A percentile compares a stretch with the other conserved stretches of the same genome.
These are phyloP conservation scores for Amniataba percoides DNA, from an alignment of 2,797 vertebrate genomes.

Conservation along the genomic window DNA sequence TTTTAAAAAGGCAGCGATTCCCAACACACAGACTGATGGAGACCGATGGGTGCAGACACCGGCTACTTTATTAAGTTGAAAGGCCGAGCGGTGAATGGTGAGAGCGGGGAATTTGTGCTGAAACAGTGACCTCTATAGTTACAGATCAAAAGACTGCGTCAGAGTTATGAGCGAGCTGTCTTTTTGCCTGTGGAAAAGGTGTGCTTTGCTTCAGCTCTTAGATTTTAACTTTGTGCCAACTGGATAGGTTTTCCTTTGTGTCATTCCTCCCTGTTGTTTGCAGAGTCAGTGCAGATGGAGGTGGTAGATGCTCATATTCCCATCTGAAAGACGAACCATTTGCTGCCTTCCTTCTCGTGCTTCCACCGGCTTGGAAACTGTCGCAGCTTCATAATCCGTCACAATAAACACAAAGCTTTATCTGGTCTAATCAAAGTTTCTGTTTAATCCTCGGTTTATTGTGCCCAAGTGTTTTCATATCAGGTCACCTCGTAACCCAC, in stretches of 20 bases:
- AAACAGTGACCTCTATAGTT: constrained; percentile 18
- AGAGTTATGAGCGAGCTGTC: background rate
- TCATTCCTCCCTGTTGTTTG: constrained; percentile 38
- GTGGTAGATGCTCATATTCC: constrained; percentile 40
- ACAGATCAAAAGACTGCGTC: constrained; percentile 17
- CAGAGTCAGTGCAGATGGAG: constrained; percentile 37
- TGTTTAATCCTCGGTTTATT: constrained; percentile 31
- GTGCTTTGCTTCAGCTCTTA: background rate
- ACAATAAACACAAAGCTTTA: constrained; percentile 50
- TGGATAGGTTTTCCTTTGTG: constrained; percentile 1
- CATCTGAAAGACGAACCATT: constrained; percentile 47
- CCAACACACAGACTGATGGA: constrained; percentile 42
- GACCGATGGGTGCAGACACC: constrained; percentile 34
- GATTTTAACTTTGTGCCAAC: constrained; percentile 7
- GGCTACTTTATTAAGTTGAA: constrained; percentile 30
- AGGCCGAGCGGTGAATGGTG: constrained; percentile 31
- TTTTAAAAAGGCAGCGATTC: constrained; percentile 63
- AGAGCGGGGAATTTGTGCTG: constrained; percentile 8
- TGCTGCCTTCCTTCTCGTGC: constrained; percentile 12
- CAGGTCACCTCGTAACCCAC: constrained; percentile 28
- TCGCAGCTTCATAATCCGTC: constrained; percentile 39
- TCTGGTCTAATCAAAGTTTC: constrained; percentile 40
- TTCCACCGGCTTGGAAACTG: constrained; percentile 19
- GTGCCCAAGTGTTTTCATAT: constrained; percentile 38
- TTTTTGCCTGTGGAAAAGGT: background rate